Conservation (phyloP, 2,797 vertebrate species). For the Momotus momota region DNA sequence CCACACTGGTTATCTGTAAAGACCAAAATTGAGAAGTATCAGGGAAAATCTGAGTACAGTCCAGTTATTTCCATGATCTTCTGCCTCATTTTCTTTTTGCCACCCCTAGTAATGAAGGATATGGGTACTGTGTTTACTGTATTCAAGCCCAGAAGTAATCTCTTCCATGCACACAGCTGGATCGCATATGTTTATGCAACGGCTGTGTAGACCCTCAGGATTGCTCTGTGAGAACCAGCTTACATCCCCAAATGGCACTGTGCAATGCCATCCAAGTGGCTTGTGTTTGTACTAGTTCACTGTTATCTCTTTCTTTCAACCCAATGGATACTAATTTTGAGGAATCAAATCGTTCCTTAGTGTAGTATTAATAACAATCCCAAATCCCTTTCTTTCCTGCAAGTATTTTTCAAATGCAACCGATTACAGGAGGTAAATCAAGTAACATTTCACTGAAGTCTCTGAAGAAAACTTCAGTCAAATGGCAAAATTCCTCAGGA, state of each 20-base stretch:
- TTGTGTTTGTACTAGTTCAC: not conserved
- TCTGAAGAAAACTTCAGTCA: not conserved
- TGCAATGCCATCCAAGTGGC: too few relatives aligned
- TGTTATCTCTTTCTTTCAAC: not conserved
- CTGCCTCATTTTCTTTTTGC: not conserved
- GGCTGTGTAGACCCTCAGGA: not conserved
- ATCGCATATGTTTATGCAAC: accelerated
- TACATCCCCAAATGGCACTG: accelerated
- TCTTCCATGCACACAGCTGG: not conserved
- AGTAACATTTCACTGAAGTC: not conserved
- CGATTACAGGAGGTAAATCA: not conserved
- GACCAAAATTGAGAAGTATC: not conserved
- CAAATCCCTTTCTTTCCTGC: not conserved
- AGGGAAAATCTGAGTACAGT: not conserved
- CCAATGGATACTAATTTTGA: not conserved
- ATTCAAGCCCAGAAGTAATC: not conserved
- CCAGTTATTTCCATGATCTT: not conserved
- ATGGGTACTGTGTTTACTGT: not conserved
- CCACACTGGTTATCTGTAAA: not conserved
- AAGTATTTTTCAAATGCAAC: not conserved
- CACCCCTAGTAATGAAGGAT: not conserved
- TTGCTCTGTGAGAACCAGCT: not conserved
- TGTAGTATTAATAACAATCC: not conserved
- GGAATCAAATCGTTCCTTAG: not conserved
- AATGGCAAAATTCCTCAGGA: not conserved